A percentile compares a stretch with the other conserved stretches of the same genome.
phyloP scores from a whole-genome alignment of 1,140 invertebrate genomes.

The Drosophila saltans region DNA sequence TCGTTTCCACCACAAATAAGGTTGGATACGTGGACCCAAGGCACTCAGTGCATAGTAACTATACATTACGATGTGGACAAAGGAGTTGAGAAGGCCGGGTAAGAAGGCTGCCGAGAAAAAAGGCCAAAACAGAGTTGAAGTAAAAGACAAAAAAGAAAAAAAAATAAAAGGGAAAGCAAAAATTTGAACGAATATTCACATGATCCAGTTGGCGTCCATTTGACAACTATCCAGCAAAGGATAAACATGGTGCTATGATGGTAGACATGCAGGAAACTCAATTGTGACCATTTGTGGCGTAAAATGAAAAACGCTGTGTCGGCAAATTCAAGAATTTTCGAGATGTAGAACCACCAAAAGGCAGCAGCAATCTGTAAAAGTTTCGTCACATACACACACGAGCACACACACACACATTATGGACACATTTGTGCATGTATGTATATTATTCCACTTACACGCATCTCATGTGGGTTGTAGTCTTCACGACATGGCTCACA shows the following conservation, averaged over 20 bases:
- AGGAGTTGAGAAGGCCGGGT: slow-evolving; percentile 95
- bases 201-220: slow-evolving; percentile 97
- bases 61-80: slow-evolving; percentile 97
- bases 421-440: too few species aligned
- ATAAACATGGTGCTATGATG: slow-evolving; percentile 96
- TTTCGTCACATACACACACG: background rate
- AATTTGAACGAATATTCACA: slow-evolving; percentile 84
- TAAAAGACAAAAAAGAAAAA: background rate
- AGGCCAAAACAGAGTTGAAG: too few species aligned
- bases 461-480: slow-evolving; percentile 91
- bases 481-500: slow-evolving; percentile 94
- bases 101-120: slow-evolving; percentile 88
- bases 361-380: slow-evolving; percentile 92
- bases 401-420: background rate
- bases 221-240: slow-evolving; percentile 97
- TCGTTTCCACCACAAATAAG: slow-evolving; percentile 97
- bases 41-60: slow-evolving; percentile 94
- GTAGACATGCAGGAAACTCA: slow-evolving; percentile 95
- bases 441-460: slow-evolving; percentile 83
- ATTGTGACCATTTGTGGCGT: slow-evolving; percentile 93
- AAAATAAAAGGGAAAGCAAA: slow-evolving; percentile 44
- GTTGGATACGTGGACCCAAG: slow-evolving; percentile 90
- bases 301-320: slow-evolving; percentile 97
- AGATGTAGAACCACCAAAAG: slow-evolving; percentile 98
- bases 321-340: slow-evolving; percentile 96